Evolutionary conservation across 2,888 invertebrate species (phyloP).

Genomic region (Emmelina monodactyla): DNA sequence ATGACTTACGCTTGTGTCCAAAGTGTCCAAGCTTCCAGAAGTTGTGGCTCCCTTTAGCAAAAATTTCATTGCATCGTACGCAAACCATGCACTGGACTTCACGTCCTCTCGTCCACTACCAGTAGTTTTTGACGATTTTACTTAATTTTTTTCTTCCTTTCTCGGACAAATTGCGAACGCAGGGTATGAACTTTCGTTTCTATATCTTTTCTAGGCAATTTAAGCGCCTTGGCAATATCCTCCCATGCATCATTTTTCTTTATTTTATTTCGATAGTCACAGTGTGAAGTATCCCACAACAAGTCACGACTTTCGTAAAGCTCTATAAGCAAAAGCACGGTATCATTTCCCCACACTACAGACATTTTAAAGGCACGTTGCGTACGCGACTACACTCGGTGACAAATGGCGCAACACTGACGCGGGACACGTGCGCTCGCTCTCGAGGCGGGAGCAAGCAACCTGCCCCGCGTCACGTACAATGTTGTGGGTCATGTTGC

Average conservation of each 20-base stretch:
- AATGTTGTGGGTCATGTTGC: constrained; percentile 11
- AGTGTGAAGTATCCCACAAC: constrained; percentile 16
- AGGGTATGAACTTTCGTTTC: constrained; percentile 17
- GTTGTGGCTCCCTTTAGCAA: constrained; percentile 15
- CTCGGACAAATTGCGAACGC: constrained; percentile 6
- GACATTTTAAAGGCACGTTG: constrained; percentile 14
- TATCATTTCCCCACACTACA: constrained; percentile 12
- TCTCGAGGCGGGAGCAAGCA: constrained; percentile 14
- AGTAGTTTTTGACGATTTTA: constrained; percentile 15
- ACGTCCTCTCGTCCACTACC: constrained; percentile 14
- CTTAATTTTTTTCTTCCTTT: constrained; percentile 18
- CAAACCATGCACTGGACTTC: constrained; percentile 16
- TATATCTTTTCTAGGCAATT: constrained; percentile 15
- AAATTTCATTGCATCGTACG: no score
- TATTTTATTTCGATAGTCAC: constrained; percentile 17
- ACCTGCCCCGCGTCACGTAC: constrained; percentile 15
- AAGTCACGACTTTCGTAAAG: constrained; percentile 15
- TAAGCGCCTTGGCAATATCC: constrained; percentile 12
- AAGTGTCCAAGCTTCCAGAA: constrained; percentile 16
- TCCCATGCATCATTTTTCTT: constrained; percentile 18
- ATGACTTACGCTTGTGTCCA: constrained; percentile 15
- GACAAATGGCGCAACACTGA: constrained; percentile 16
- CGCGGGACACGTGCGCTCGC: constrained; percentile 15
- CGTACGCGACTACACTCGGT: constrained; percentile 15
- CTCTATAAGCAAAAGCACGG: constrained; percentile 11